phyloP scores from a whole-genome alignment of 2,888 invertebrate genomes.

The Trachelus troglodyta region DNA sequence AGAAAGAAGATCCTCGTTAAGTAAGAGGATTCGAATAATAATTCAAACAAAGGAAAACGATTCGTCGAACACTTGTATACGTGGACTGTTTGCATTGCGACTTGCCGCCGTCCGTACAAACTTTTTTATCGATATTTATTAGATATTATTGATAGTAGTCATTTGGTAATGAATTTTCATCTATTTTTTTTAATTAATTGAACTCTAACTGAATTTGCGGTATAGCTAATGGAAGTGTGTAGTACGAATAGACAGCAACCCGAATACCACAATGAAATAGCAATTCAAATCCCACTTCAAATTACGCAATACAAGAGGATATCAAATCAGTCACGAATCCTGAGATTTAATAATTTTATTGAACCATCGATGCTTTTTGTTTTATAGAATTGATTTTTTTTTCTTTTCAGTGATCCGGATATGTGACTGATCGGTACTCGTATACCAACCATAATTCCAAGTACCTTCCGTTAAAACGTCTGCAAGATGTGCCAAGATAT shows the following conservation, averaged over 20 bases:
- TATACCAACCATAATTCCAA: not conserved
- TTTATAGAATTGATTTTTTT: not conserved
- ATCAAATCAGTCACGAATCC: not conserved
- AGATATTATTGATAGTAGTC: not conserved
- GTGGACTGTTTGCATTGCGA: not conserved
- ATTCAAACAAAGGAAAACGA: not conserved
- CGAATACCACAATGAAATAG: conserved; percentile 19
- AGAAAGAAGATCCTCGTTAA: not conserved
- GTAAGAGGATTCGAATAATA: not conserved
- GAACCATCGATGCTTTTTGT: not conserved
- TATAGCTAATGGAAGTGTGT: conserved; percentile 6
- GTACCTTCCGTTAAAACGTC: not conserved
- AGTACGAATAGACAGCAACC: conserved; percentile 17
- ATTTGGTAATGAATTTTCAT: not conserved
- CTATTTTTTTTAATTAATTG: not conserved
- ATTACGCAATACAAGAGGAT: not conserved
- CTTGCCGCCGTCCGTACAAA: not conserved
- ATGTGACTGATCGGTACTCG: not conserved
- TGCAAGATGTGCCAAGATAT: not conserved
- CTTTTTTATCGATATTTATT: not conserved
- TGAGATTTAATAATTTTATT: not conserved
- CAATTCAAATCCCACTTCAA: conserved; percentile 6
- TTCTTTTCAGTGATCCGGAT: not conserved
- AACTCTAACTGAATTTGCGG: conserved; percentile 46
- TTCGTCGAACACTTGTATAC: not conserved